Evolutionary conservation across 2,113 vertebrate species (phyloP).

Genomic region (Dicrurus megarhynchus): DNA sequence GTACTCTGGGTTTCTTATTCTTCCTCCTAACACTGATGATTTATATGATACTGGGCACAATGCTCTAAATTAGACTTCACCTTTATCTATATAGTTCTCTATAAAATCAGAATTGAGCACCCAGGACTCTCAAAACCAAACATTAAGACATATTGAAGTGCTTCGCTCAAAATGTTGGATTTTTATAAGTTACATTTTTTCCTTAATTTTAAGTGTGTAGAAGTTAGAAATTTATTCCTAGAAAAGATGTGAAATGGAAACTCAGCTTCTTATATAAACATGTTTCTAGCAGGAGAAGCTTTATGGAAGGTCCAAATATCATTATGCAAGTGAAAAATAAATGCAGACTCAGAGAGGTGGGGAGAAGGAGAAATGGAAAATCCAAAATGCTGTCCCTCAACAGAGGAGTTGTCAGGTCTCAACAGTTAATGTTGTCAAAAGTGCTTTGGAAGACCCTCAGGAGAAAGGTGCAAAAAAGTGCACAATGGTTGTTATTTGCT

Average conservation of each 20-base stretch:
- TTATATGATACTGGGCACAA: neutral
- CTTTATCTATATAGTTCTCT: neutral
- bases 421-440: conserved; percentile 37
- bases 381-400: neutral
- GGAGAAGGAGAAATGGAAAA: neutral
- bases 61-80: neutral
- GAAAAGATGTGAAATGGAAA: neutral
- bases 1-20: neutral
- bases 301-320: neutral
- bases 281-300: neutral
- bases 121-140: neutral
- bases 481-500: conserved; percentile 40
- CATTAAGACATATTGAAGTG: neutral
- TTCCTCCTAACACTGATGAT: neutral
- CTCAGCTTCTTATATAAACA: neutral
- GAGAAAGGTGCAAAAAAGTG: conserved; percentile 14
- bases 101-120: neutral
- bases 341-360: neutral
- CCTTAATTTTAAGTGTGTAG: neutral
- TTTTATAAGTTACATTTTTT: neutral
- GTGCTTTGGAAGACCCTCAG: conserved; percentile 5
- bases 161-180: neutral
- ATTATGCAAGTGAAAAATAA: neutral
- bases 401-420: neutral
- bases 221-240: neutral